A percentile compares a stretch with the other conserved stretches of the same genome.
These are phyloP conservation scores for Lepidurus packardi DNA, from an alignment of 1,140 invertebrate genomes.

Conservation along the genomic window DNA sequence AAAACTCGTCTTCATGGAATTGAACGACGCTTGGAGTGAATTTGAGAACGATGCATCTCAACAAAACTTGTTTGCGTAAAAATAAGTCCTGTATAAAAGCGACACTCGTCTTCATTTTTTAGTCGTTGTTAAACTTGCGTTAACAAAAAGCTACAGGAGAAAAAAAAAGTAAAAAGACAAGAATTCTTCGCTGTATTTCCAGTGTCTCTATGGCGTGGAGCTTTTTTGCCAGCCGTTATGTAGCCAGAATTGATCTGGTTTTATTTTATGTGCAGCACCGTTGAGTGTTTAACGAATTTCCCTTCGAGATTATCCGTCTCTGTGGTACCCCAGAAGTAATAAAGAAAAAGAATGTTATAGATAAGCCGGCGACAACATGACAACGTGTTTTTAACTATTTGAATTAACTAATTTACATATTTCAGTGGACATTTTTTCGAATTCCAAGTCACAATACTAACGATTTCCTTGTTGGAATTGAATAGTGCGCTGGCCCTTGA, in stretches of 20 bases:
- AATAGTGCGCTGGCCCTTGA: slow-evolving; percentile 52
- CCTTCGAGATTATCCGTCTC: slow-evolving; percentile 15
- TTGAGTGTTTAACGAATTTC: background rate
- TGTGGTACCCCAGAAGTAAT: slow-evolving; percentile 15
- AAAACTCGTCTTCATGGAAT: slow-evolving; percentile 95
- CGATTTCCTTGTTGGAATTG: slow-evolving; percentile 60
- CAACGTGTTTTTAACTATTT: background rate
- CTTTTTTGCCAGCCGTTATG: background rate
- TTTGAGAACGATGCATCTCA: slow-evolving; percentile 88
- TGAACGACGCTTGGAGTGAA: slow-evolving; percentile 97
- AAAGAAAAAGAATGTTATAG: background rate
- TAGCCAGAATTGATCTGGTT: background rate
- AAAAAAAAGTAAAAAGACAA: background rate
- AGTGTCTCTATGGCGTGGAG: slow-evolving; percentile 2
- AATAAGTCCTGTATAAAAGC: background rate
- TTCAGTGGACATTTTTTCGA: background rate
- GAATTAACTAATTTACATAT: background rate
- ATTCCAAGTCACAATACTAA: background rate
- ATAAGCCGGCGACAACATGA: background rate
- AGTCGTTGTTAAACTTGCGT: background rate
- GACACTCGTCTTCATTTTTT: background rate
- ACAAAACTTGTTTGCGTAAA: slow-evolving; percentile 66
- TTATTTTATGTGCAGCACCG: slow-evolving; percentile 4
- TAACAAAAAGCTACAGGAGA: background rate
- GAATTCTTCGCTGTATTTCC: slow-evolving; percentile 9